Evolutionary conservation across 35 echinoderm and acorn worm species (phyloP).

Genomic region (Apostichopus californicus): DNA sequence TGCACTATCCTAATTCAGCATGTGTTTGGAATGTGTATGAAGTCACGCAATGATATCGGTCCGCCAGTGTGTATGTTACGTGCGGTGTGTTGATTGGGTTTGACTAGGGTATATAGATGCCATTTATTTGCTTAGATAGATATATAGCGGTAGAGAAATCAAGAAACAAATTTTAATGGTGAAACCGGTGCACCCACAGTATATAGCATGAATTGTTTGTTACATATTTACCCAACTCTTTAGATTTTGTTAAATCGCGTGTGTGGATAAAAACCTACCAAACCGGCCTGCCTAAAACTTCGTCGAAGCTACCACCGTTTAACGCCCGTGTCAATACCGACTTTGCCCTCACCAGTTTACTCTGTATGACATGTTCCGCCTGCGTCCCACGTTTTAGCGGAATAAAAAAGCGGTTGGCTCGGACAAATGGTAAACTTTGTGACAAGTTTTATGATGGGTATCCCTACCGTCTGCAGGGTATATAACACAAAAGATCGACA

Average conservation of each 20-base stretch:
- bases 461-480: background rate
- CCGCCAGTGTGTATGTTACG: too few relatives aligned
- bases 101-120: too few relatives aligned
- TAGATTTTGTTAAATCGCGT: background rate
- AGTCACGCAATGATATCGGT: too few relatives aligned
- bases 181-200: background rate
- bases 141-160: background rate
- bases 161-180: background rate
- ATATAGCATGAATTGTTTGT: background rate
- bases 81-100: too few relatives aligned
- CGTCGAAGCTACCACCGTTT: background rate
- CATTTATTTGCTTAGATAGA: too few relatives aligned
- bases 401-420: background rate
- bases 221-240: slow-evolving; percentile 7
- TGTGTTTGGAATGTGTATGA: too few relatives aligned
- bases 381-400: background rate
- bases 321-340: slow-evolving; percentile 14
- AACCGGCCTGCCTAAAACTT: too few relatives aligned
- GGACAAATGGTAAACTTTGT: slow-evolving; percentile 33
- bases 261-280: background rate
- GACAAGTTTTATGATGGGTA: slow-evolving; percentile 35
- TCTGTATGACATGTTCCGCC: background rate
- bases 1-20: too few relatives aligned
- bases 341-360: slow-evolving; percentile 30
- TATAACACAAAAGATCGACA: slow-evolving; percentile 7